Evolutionary conservation across 2,797 vertebrate species (phyloP).

Genomic region (Geotrypetes seraphini): DNA sequence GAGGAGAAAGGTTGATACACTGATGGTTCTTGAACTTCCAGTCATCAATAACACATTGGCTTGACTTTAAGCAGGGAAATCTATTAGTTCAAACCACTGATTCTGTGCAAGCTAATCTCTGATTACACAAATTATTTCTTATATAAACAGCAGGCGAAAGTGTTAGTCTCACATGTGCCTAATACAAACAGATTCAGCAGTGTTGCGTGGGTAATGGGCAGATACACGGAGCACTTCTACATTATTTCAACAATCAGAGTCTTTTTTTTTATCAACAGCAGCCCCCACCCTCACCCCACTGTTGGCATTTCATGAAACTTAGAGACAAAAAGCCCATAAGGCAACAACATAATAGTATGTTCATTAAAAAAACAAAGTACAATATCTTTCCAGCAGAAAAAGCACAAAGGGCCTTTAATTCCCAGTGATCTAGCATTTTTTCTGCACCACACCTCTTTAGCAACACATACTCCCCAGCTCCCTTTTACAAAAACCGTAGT

Average conservation of each 20-base stretch:
- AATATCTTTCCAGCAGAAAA: too few species aligned
- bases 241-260: too few species aligned
- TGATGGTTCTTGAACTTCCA: constrained; percentile 5
- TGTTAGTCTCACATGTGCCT: constrained; percentile 1
- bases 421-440: too few species aligned
- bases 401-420: too few species aligned
- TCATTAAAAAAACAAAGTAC: too few species aligned
- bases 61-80: constrained; percentile 17
- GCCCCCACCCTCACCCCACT: too few species aligned
- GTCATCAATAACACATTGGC: not conserved
- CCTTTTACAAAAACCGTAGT: too few species aligned
- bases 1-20: constrained; percentile 6
- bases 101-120: constrained; percentile 21
- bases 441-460: too few species aligned
- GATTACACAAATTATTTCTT: constrained; percentile 19
- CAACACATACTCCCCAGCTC: too few species aligned
- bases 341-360: too few species aligned
- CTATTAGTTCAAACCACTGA: constrained; percentile 9
- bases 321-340: too few species aligned
- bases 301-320: not conserved
- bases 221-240: not conserved
- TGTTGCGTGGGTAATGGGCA: not conserved
- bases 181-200: constrained; percentile 9
- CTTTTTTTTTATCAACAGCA: not conserved
- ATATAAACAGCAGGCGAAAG: constrained; percentile 1